Evolutionary conservation across 1,140 invertebrate species (phyloP).

Genomic region (Pogonus chalceus): DNA sequence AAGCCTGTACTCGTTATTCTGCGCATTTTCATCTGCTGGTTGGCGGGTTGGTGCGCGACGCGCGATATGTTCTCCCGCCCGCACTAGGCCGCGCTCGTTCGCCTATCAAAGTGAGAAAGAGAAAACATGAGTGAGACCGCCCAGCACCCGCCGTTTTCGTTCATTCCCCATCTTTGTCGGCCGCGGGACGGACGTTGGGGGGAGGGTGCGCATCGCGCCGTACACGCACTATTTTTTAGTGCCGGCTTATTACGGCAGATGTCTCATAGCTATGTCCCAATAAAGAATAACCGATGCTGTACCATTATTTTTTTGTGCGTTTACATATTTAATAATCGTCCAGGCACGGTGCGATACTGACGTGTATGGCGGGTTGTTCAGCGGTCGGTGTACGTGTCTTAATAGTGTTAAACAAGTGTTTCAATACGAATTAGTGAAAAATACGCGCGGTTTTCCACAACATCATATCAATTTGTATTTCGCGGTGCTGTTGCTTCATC

Average conservation of each 20-base stretch:
- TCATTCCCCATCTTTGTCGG: too few relatives aligned
- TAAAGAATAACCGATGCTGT: constrained; percentile 34
- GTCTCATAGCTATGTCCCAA: constrained; percentile 39
- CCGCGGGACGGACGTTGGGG: constrained; percentile 15
- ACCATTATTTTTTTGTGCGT: constrained; percentile 33
- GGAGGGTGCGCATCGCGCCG: constrained; percentile 29
- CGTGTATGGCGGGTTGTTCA: constrained; percentile 20
- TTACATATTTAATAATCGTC: constrained; percentile 36
- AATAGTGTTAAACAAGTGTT: neutral
- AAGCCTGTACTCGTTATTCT: constrained; percentile 37
- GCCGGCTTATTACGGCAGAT: constrained; percentile 39
- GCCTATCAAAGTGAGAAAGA: too few relatives aligned
- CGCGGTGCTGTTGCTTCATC: neutral
- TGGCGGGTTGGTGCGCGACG: too few relatives aligned
- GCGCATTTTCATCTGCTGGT: constrained; percentile 37
- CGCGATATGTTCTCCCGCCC: too few relatives aligned
- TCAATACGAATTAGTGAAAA: neutral
- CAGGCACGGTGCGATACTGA: constrained; percentile 22
- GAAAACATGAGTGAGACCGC: too few relatives aligned
- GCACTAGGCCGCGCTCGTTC: neutral
- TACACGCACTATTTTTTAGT: constrained; percentile 39
- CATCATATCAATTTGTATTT: neutral
- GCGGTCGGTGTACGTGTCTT: constrained; percentile 20
- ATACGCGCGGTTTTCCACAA: neutral
- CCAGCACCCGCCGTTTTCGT: too few relatives aligned